A percentile compares a stretch with the other conserved stretches of the same genome.
Evolutionary conservation across 2,797 vertebrate genomes (phyloP).

Genomic region (Kryptolebias ocellatus): DNA sequence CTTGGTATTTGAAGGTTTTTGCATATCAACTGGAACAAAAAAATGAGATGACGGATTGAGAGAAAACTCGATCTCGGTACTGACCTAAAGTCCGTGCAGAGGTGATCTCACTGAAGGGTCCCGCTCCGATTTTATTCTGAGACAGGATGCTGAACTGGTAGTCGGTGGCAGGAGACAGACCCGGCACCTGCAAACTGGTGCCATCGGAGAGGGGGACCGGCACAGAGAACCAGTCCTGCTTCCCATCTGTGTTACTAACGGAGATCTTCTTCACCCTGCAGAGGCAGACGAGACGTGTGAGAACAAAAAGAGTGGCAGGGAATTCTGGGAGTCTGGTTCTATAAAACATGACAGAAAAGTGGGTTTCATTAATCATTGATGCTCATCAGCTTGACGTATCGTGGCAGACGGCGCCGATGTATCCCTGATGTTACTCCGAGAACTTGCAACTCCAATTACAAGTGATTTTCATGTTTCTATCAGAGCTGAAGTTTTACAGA

Average conservation of each 20-base stretch:
- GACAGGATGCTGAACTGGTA: slow-evolving; percentile 96
- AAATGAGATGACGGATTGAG: neutral
- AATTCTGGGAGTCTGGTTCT: slow-evolving; percentile 47
- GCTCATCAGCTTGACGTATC: slow-evolving; percentile 54
- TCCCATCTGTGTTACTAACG: slow-evolving; percentile 56
- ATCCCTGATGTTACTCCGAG: slow-evolving; percentile 27
- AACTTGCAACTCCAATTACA: slow-evolving; percentile 58
- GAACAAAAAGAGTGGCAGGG: slow-evolving; percentile 51
- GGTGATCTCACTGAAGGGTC: slow-evolving; percentile 92
- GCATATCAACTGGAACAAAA: too few species aligned
- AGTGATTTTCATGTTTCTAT: slow-evolving; percentile 46
- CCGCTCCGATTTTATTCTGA: slow-evolving; percentile 91
- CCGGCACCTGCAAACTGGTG: slow-evolving; percentile 81
- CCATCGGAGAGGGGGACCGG: slow-evolving; percentile 78
- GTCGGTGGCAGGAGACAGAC: slow-evolving; percentile 81
- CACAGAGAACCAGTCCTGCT: slow-evolving; percentile 88
- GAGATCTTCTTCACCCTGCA: slow-evolving; percentile 86
- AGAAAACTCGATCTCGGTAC: slow-evolving; percentile 21
- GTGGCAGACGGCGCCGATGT: slow-evolving; percentile 55
- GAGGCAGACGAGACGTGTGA: slow-evolving; percentile 40
- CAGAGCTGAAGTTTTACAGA: slow-evolving; percentile 25
- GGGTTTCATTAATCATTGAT: slow-evolving; percentile 79
- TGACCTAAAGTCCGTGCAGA: slow-evolving; percentile 81
- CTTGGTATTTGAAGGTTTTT: too few species aligned
- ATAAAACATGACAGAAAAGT: slow-evolving; percentile 77